phyloP scores from a whole-genome alignment of 2,113 vertebrate genomes.

The Mesocricetus auratus region DNA sequence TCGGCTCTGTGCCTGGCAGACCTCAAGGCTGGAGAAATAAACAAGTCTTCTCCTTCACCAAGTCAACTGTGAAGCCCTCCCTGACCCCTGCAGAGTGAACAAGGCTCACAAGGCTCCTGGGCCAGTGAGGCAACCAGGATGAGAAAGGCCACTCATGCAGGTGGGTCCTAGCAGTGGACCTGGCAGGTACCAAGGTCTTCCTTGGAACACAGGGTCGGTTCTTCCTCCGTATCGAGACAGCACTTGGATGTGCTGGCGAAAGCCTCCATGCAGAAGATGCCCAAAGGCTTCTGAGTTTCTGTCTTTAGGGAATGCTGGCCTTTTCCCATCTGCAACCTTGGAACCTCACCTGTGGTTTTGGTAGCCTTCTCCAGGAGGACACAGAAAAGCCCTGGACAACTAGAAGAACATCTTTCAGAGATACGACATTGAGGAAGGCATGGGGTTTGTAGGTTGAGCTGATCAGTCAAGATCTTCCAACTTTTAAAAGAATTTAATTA shows the following conservation, averaged over 20 bases:
- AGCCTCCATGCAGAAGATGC: not conserved
- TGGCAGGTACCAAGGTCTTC: not conserved
- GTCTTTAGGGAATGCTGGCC: not conserved
- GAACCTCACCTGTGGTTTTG: not conserved
- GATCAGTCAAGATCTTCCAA: not conserved
- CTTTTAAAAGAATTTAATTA: not conserved
- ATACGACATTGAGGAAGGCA: not conserved
- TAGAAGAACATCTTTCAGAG: not conserved
- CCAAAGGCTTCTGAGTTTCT: not conserved
- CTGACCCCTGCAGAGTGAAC: constrained; percentile 60
- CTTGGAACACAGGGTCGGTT: not conserved
- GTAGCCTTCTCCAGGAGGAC: too few relatives aligned
- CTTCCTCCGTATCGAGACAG: not conserved
- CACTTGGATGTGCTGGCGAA: not conserved
- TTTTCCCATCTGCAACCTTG: not conserved
- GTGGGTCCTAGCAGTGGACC: not conserved
- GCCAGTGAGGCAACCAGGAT: not conserved
- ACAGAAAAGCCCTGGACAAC: not conserved
- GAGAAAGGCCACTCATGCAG: not conserved
- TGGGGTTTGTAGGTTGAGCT: not conserved
- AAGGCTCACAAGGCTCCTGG: constrained; percentile 59
- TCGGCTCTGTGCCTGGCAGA: constrained; percentile 52
- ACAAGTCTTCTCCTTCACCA: constrained; percentile 71
- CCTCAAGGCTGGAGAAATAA: constrained; percentile 13
- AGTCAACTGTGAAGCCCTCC: constrained; percentile 75